These are phyloP conservation scores for Drosophila meridionalis DNA, from an alignment of 2,888 invertebrate species.

Conservation along the genomic window DNA sequence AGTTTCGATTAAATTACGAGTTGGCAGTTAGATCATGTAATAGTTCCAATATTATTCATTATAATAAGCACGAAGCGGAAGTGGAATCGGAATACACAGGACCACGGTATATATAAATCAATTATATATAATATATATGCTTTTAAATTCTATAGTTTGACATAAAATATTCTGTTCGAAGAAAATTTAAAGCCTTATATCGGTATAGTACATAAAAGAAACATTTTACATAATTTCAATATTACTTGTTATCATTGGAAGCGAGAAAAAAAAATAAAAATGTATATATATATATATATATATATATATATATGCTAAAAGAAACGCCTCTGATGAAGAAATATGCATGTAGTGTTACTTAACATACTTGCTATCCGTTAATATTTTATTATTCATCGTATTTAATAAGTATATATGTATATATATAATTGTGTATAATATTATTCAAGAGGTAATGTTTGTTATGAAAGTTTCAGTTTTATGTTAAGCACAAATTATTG, in stretches of 20 bases:
- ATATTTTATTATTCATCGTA: constrained; percentile 5
- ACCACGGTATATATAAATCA: not conserved
- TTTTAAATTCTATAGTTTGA: not conserved
- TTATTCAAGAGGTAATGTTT: constrained; percentile 47
- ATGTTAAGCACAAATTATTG: constrained; percentile 16
- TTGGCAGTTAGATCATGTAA: not conserved
- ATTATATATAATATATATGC: not conserved
- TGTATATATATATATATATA: not conserved
- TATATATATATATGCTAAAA: constrained; percentile 4
- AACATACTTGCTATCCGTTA: constrained; percentile 10
- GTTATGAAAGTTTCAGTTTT: constrained; percentile 16
- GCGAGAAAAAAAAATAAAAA: not conserved
- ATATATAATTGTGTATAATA: constrained; percentile 20
- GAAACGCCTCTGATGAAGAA: constrained; percentile 20
- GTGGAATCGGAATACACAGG: not conserved
- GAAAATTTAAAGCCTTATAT: not conserved
- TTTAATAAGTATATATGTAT: constrained; percentile 11
- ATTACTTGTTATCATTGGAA: not conserved
- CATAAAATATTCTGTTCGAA: not conserved
- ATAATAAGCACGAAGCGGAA: not conserved
- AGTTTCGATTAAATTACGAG: not conserved
- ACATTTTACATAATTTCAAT: not conserved
- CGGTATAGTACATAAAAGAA: not conserved
- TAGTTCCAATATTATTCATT: not conserved
- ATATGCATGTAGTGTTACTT: constrained; percentile 19